phyloP scores from a whole-genome alignment of 2,888 invertebrate genomes.

The Formica aserva region DNA sequence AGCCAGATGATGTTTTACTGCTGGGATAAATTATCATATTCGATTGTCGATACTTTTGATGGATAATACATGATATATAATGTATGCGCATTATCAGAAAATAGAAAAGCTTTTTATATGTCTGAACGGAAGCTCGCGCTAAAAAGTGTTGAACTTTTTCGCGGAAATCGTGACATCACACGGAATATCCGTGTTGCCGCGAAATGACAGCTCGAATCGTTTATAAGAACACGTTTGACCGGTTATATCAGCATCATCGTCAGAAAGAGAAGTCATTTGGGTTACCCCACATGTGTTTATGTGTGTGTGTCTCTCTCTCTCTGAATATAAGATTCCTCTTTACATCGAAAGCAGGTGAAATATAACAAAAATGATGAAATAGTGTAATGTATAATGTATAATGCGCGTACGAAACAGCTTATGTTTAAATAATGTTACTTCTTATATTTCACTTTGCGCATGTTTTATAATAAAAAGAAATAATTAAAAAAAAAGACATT shows the following conservation, averaged over 20 bases:
- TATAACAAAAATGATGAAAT: neutral
- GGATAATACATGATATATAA: neutral
- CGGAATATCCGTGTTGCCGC: constrained; percentile 1
- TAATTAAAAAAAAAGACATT: neutral
- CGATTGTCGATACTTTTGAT: neutral
- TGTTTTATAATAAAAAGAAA: neutral
- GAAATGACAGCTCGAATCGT: constrained; percentile 36
- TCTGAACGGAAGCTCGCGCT: neutral
- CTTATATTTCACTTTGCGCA: neutral
- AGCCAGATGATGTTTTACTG: neutral
- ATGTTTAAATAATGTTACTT: neutral
- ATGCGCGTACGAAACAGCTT: neutral
- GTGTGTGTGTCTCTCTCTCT: neutral
- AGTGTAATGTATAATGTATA: neutral
- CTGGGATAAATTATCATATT: neutral
- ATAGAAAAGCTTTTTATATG: neutral
- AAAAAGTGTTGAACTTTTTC: neutral
- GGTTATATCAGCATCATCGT: constrained; percentile 19
- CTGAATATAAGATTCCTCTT: neutral
- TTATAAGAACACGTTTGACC: constrained; percentile 55
- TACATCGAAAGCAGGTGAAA: neutral
- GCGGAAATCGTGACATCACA: constrained; percentile 39
- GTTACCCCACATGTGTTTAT: neutral
- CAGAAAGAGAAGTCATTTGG: neutral
- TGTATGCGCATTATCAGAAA: neutral